These are phyloP conservation scores for Steinernema carpocapsae DNA, from an alignment of 2,888 invertebrate genomes.

Conservation along the genomic window DNA sequence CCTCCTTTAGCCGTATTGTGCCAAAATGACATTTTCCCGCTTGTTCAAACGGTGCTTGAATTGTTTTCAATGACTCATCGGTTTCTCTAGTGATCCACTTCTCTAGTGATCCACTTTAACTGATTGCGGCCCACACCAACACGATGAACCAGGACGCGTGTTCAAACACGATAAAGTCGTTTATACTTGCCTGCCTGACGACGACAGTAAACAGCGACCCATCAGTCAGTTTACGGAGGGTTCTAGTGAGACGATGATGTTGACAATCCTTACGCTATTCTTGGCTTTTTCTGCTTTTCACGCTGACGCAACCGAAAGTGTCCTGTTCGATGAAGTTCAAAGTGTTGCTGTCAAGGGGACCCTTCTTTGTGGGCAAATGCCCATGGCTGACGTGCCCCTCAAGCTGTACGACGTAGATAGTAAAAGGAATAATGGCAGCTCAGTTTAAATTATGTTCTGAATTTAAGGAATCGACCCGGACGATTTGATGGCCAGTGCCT, in stretches of 20 bases:
- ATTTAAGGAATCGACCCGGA: conserved; percentile 36
- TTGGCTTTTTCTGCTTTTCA: not conserved
- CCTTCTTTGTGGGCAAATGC: conserved; percentile 59
- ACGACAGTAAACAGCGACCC: not conserved
- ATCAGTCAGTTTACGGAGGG: too few species aligned
- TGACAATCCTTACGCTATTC: not conserved
- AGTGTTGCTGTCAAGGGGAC: conserved; percentile 59
- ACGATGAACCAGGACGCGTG: not conserved
- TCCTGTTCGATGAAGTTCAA: conserved; percentile 35
- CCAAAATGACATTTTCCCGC: too few species aligned
- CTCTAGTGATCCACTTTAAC: too few species aligned
- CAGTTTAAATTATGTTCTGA: conserved; percentile 2
- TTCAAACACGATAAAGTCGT: conserved; percentile 23
- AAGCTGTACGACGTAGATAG: conserved; percentile 65
- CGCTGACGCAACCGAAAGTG: not conserved
- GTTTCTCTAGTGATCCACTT: too few species aligned
- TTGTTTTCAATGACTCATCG: too few species aligned
- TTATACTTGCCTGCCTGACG: not conserved
- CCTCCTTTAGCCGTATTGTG: too few species aligned
- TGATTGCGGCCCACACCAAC: not conserved
- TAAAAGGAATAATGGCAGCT: not conserved
- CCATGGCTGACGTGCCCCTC: conserved; percentile 56
- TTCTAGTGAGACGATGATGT: not conserved
- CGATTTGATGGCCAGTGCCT: conserved; percentile 37
- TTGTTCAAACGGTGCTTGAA: too few species aligned